Evolutionary conservation across 2,797 vertebrate species (phyloP).

Genomic region (Leontocebus nigricollis): DNA sequence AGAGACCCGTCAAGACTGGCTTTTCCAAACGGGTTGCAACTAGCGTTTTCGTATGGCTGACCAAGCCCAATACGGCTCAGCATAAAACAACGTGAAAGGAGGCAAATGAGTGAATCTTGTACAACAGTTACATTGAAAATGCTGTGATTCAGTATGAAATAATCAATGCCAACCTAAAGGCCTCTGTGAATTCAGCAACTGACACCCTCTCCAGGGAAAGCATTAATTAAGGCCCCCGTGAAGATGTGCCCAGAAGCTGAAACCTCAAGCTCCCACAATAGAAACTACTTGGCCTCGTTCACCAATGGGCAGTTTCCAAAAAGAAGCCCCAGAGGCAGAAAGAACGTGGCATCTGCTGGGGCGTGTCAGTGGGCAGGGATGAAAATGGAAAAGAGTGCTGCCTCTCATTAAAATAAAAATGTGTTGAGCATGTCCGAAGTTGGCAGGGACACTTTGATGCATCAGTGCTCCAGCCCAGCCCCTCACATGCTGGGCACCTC

Average conservation of each 20-base stretch:
- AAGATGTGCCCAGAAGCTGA: neutral
- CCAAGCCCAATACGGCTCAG: neutral
- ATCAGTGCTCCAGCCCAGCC: neutral
- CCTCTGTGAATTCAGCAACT: neutral
- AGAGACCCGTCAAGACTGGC: neutral
- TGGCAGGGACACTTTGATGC: neutral
- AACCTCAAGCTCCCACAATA: neutral
- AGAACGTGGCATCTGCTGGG: neutral
- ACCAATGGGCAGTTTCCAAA: neutral
- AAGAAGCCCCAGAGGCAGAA: neutral
- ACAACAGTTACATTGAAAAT: neutral
- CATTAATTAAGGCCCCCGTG: neutral
- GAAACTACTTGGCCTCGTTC: neutral
- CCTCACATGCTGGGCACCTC: rapidly evolving
- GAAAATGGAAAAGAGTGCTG: neutral
- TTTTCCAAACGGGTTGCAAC: neutral
- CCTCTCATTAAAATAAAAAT: neutral
- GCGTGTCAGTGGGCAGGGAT: neutral
- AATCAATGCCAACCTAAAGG: neutral
- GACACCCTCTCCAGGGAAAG: neutral
- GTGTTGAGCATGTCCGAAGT: too few species aligned
- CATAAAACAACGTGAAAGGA: rapidly evolving
- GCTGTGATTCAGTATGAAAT: neutral
- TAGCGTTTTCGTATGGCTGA: too few species aligned
- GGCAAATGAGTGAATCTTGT: neutral